Base-by-base conservation (phyloP, 1,140 invertebrate genomes). In the Druon quercuslanigerum region DNA sequence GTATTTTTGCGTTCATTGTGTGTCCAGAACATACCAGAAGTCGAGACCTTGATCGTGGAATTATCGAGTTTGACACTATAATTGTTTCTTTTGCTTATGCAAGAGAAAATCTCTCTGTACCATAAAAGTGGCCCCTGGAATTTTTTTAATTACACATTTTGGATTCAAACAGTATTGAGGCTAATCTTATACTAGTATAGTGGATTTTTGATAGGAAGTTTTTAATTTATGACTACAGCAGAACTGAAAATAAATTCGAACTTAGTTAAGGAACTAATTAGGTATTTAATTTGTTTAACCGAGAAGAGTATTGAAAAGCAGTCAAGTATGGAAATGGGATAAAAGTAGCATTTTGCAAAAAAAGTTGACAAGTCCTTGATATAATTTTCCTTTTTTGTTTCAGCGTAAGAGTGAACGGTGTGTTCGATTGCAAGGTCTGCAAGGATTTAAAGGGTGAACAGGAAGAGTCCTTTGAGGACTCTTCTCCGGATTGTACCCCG, bases 401-500 rank as follows among this genome's bases (percentile, higher is more conserved):
- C 82, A 91, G 90, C 80, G 81, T 16, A 50, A 82, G 86, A 57
- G 79, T 87, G 52, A 89, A 90, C 78, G 86, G 88, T 25, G 85
- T 87, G 66, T 66, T 66, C 72, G 90, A 91, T 60, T 88, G 87
- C 74, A 90, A 88, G 79, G 86, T 85, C 71, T 87, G 85, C 75
- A 89, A 89, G 50, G 86, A 90, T 74, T 80, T 85, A 17, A 86
- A 84, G 51, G 84, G 87, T 79, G 86, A 89, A 17, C 60, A 80
- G 20, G 85, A 83, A 73, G 82, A 87, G 54, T 50, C 70, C 40
- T 83, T 82, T 14, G 88, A 89, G 71, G 79, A 74, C 51, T 78
- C 85, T 19, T 85, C 86, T 0, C 76, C 87, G 56, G 85, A 89
- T 82, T 84, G 84, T 78, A 84, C 86, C 71, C 82, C 93, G 83